These are phyloP conservation scores for Camponotus vicinus DNA, from an alignment of 1,140 invertebrate genomes.

Conservation along the genomic window DNA sequence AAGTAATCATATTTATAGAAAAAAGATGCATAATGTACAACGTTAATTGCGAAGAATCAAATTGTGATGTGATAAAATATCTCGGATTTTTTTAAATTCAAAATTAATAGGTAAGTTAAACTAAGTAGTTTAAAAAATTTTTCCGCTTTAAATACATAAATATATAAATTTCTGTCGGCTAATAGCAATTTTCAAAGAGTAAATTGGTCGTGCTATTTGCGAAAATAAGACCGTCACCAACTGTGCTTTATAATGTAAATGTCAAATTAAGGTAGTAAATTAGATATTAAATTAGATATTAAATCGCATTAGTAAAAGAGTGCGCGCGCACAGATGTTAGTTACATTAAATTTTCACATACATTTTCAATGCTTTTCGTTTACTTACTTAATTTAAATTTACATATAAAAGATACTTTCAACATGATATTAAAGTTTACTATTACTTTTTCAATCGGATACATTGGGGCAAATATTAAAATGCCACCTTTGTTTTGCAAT, in stretches of 20 bases:
- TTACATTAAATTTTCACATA: conserved; percentile 3
- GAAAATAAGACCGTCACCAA: not conserved
- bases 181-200: conserved; percentile 16
- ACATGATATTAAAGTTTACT: too few relatives aligned
- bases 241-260: conserved; percentile 21
- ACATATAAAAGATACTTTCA: not conserved
- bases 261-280: conserved; percentile 47
- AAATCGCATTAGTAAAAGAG: conserved; percentile 29
- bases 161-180: not conserved
- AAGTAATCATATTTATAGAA: not conserved
- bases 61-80: not conserved
- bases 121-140: conserved; percentile 6
- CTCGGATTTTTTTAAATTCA: not conserved
- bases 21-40: not conserved
- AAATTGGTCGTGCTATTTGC: conserved; percentile 28
- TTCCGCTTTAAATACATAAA: not conserved
- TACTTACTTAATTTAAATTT: conserved; percentile 22
- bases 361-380: not conserved
- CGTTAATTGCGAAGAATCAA: not conserved
- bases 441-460: too few relatives aligned
- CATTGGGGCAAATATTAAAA: too few relatives aligned
- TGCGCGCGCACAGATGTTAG: not conserved
- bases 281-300: conserved; percentile 31
- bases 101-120: conserved; percentile 9
- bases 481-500: too few relatives aligned